These are phyloP conservation scores for Aphidius colemani DNA, from an alignment of 2,888 invertebrate species.

Conservation along the genomic window DNA sequence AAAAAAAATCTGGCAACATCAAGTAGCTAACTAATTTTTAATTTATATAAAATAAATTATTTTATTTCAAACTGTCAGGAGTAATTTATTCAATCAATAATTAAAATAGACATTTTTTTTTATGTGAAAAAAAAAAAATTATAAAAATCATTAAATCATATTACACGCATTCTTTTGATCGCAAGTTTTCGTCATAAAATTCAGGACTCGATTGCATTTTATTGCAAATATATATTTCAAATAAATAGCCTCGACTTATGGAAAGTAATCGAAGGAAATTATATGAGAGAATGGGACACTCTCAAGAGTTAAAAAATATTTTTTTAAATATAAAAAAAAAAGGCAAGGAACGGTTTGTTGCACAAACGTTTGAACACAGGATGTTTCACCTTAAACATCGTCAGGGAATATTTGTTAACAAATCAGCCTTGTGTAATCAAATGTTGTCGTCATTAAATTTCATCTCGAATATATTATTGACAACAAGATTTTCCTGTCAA, in stretches of 20 bases:
- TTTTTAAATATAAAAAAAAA: conserved; percentile 14
- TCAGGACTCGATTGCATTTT: conserved; percentile 17
- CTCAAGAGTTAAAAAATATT: conserved; percentile 8
- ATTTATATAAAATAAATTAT: too few species aligned
- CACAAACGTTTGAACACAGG: conserved; percentile 43
- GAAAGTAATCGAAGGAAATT: conserved; percentile 46
- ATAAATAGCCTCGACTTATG: conserved; percentile 44
- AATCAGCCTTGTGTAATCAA: conserved; percentile 38
- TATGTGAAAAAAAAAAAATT: neutral
- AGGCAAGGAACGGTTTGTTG: conserved; percentile 38
- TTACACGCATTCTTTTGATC: conserved; percentile 23
- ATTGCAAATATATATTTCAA: conserved; percentile 18
- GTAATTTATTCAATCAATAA: too few species aligned
- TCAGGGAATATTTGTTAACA: conserved; percentile 31
- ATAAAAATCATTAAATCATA: neutral
- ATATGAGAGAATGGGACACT: conserved; percentile 24
- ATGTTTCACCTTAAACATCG: conserved; percentile 39
- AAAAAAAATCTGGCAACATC: neutral
- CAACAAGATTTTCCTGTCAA: too few species aligned
- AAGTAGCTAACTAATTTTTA: too few species aligned
- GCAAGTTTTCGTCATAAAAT: conserved; percentile 22
- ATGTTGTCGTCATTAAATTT: too few species aligned
- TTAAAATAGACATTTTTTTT: too few species aligned
- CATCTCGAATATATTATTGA: neutral
- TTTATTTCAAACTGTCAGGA: too few species aligned